phyloP scores from a whole-genome alignment of 2,113 vertebrate genomes.

The Ctenomys sociabilis region DNA sequence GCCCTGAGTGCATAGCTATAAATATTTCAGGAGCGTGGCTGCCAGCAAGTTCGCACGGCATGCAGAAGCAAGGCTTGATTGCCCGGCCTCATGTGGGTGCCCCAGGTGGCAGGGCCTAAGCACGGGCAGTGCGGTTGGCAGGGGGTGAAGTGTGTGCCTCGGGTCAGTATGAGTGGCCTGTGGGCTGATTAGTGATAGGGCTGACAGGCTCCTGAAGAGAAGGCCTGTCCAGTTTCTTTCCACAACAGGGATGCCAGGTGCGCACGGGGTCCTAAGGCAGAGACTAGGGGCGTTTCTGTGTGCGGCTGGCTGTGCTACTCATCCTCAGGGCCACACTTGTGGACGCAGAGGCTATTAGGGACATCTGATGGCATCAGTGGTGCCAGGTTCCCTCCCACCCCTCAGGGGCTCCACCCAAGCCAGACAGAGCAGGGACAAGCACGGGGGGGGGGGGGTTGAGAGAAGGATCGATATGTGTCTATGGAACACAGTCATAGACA shows the following conservation, averaged over 20 bases:
- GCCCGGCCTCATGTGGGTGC: conserved; percentile 70
- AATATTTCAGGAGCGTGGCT: conserved; percentile 73
- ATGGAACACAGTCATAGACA: conserved; percentile 56
- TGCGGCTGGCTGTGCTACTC: conserved; percentile 61
- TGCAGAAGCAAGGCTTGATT: conserved; percentile 71
- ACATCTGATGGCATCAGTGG: conserved; percentile 41
- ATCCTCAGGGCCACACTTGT: conserved; percentile 61
- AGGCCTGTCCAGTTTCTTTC: conserved; percentile 73
- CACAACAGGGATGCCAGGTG: conserved; percentile 79
- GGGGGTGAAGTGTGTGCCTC: conserved; percentile 74
- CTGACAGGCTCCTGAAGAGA: conserved; percentile 83
- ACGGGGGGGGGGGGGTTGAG: conserved; percentile 54
- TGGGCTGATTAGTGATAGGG: conserved; percentile 80
- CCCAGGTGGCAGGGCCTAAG: conserved; percentile 63
- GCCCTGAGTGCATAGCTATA: not conserved
- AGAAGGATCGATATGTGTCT: conserved; percentile 63
- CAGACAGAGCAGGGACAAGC: conserved; percentile 64
- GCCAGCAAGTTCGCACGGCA: conserved; percentile 66
- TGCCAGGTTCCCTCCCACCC: conserved; percentile 39
- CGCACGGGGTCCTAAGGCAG: conserved; percentile 59
- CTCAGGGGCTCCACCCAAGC: conserved; percentile 60
- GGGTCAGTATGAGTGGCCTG: conserved; percentile 77
- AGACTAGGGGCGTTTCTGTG: conserved; percentile 64
- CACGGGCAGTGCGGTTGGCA: not conserved
- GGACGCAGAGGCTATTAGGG: conserved; percentile 78